A percentile compares a stretch with the other conserved stretches of the same genome.
Conservation (phyloP, 2,888 invertebrate species). For the Rhagium mordax region DNA sequence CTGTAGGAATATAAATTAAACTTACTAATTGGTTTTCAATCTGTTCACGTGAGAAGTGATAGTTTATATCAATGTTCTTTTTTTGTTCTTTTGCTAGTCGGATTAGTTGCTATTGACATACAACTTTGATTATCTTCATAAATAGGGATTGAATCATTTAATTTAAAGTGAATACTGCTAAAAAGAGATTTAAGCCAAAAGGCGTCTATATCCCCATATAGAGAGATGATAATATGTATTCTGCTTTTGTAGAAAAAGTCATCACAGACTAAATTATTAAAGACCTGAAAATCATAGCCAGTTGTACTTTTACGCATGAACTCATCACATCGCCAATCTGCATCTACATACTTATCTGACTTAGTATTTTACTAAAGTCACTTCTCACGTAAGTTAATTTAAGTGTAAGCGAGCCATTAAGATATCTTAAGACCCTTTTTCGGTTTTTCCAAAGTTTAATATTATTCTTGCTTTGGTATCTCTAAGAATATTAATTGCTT, state of each 20-base stretch:
- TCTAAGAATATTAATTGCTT: not conserved
- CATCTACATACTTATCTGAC: slow-evolving; percentile 57
- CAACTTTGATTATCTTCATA: slow-evolving; percentile 63
- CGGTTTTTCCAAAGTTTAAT: slow-evolving; percentile 53
- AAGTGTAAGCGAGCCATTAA: slow-evolving; percentile 55
- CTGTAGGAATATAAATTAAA: not conserved
- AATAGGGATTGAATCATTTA: slow-evolving; percentile 45
- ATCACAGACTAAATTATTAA: slow-evolving; percentile 56
- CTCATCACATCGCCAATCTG: slow-evolving; percentile 54
- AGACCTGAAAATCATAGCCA: slow-evolving; percentile 50
- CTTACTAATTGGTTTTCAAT: not conserved
- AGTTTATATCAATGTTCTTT: not conserved
- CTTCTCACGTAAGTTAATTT: slow-evolving; percentile 52
- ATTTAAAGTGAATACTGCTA: slow-evolving; percentile 49
- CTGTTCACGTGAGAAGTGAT: not conserved
- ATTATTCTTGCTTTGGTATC: slow-evolving; percentile 55
- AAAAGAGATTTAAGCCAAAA: slow-evolving; percentile 59
- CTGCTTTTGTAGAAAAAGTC: slow-evolving; percentile 56
- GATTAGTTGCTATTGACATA: slow-evolving; percentile 58
- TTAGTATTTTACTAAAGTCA: slow-evolving; percentile 48
- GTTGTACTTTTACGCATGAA: slow-evolving; percentile 48
- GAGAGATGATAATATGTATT: slow-evolving; percentile 46
- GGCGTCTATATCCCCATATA: slow-evolving; percentile 57
- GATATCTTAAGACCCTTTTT: slow-evolving; percentile 56
- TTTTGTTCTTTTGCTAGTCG: slow-evolving; percentile 52